Conservation (phyloP, 2,113 vertebrate species). For the Euleptes europaea region DNA sequence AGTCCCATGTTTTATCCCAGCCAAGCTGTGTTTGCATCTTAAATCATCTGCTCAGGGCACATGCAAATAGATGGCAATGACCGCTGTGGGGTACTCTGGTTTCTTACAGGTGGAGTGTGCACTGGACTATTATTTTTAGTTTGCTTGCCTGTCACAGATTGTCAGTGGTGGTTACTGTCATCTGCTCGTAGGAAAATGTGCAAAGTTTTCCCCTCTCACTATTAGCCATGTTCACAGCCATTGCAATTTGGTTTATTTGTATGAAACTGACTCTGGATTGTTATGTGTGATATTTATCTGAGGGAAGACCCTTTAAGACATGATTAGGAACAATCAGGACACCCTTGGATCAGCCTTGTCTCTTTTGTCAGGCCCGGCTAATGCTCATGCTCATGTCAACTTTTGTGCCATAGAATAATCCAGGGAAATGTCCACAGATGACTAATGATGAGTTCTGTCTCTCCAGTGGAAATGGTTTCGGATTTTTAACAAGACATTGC, state of each 20-base stretch:
- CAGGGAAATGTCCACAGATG: background rate
- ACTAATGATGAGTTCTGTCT: background rate
- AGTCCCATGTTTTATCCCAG: background rate
- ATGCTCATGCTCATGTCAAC: background rate
- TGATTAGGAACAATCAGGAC: background rate
- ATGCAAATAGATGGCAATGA: background rate
- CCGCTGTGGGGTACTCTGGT: background rate
- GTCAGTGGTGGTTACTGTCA: constrained; percentile 36
- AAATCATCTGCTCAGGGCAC: background rate
- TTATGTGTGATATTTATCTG: background rate
- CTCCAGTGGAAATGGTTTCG: background rate
- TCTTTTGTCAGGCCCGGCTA: background rate
- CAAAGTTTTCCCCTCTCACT: background rate
- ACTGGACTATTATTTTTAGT: constrained; percentile 33
- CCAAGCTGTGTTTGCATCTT: background rate
- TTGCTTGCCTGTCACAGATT: background rate
- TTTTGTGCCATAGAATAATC: background rate
- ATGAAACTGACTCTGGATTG: background rate
- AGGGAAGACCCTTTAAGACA: background rate
- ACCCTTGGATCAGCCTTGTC: background rate
- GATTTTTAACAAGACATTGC: background rate
- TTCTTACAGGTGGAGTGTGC: background rate
- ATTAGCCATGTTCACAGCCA: background rate
- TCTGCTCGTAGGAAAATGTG: background rate
- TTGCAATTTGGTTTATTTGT: background rate